Conservation (phyloP, 2,888 invertebrate species). For the Clistopyga incitator region DNA sequence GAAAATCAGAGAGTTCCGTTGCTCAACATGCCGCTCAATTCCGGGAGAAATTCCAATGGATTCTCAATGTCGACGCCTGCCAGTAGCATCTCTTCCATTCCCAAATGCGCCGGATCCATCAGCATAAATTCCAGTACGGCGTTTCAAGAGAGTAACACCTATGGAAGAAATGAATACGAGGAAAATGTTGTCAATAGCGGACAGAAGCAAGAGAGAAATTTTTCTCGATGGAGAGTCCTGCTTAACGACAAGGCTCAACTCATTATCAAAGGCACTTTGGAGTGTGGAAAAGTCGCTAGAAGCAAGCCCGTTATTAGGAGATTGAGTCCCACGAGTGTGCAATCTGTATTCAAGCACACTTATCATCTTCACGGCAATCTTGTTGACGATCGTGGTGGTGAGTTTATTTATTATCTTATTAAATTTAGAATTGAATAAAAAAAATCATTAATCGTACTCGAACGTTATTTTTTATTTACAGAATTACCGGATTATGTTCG, state of each 20-base stretch:
- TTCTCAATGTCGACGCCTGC: slow-evolving; percentile 38
- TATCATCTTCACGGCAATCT: slow-evolving; percentile 78
- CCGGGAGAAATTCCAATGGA: background rate
- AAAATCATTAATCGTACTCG: no score
- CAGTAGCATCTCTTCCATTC: slow-evolving; percentile 47
- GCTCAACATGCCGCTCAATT: slow-evolving; percentile 6
- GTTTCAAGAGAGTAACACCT: slow-evolving; percentile 36
- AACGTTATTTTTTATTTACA: slow-evolving; percentile 51
- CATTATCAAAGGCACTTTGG: slow-evolving; percentile 77
- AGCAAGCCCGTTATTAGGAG: slow-evolving; percentile 78
- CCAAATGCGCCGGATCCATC: slow-evolving; percentile 18
- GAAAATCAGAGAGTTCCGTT: slow-evolving; percentile 29
- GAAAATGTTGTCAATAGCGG: background rate
- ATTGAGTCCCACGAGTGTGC: slow-evolving; percentile 71
- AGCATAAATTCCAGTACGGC: slow-evolving; percentile 15
- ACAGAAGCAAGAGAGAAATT: slow-evolving; percentile 65
- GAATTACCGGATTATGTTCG: slow-evolving; percentile 79
- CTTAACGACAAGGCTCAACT: slow-evolving; percentile 75
- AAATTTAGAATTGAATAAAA: background rate
- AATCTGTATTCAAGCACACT: slow-evolving; percentile 75
- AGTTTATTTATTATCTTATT: slow-evolving; percentile 13
- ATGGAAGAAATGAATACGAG: background rate
- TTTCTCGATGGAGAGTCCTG: slow-evolving; percentile 76
- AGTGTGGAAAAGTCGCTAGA: slow-evolving; percentile 74
- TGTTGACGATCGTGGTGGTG: slow-evolving; percentile 76